phyloP scores from a whole-genome alignment of 35 echinoderm and acorn worm genomes.

The Heliocidaris tuberculata region DNA sequence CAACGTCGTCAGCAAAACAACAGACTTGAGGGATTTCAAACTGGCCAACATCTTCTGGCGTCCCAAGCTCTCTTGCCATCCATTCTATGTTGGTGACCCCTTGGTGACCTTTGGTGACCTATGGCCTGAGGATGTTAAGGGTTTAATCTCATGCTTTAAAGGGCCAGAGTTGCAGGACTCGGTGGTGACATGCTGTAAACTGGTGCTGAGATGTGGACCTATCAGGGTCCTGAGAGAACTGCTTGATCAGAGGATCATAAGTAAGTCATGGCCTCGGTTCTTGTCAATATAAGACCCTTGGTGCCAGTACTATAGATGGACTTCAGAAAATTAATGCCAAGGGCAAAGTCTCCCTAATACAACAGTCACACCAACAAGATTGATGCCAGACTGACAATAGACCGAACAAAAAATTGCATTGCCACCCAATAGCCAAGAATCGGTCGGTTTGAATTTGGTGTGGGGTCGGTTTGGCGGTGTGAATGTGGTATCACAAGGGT shows the following conservation, averaged over 20 bases:
- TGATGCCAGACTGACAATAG: too few species aligned
- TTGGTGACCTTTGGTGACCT: conserved; percentile 68
- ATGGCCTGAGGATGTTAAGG: conserved; percentile 63
- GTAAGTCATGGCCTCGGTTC: conserved; percentile 42
- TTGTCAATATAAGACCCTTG: too few species aligned
- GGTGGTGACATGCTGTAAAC: conserved; percentile 62
- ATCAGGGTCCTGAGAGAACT: conserved; percentile 69
- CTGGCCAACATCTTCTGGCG: conserved; percentile 83
- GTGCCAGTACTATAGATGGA: too few species aligned
- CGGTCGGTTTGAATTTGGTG: too few species aligned
- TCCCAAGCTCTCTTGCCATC: conserved; percentile 75
- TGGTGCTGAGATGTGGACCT: conserved; percentile 72
- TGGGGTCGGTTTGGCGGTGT: too few species aligned
- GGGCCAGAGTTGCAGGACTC: conserved; percentile 52
- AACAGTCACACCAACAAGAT: too few species aligned
- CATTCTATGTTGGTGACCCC: conserved; percentile 60
- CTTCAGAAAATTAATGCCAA: too few species aligned
- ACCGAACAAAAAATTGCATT: too few species aligned
- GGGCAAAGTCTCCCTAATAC: too few species aligned
- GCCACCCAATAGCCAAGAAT: too few species aligned
- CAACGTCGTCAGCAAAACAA: background rate
- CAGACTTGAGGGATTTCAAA: background rate
- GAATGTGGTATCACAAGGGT: too few species aligned
- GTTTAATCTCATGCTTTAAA: conserved; percentile 64
- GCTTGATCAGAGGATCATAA: conserved; percentile 55